Evolutionary conservation across 2,113 vertebrate genomes (phyloP), one percentile per base, ranked within the genome.

Genomic region (Pluvialis apricaria): DNA sequence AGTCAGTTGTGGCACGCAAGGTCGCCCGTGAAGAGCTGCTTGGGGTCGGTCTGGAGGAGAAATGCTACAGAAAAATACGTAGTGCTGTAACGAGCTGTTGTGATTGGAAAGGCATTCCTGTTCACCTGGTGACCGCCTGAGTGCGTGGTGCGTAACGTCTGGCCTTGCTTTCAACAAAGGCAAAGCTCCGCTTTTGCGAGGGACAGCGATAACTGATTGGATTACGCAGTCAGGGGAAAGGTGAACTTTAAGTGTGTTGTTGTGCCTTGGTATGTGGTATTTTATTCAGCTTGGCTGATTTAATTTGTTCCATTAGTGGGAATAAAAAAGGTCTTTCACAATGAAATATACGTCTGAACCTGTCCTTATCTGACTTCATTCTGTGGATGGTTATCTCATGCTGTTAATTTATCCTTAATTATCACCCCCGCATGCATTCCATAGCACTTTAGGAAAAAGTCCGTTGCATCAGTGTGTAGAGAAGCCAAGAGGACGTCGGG

Each of bases 211-310:
- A 83, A 78, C 51, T 1, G 44, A 28, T 18, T 2, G 72, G 71
- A 21, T 85, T 22, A 61, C 6, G 3, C 78, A 55, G 10, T n/a
- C 60, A 1, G 22, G 61, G 88, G 72, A 79, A 57, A 61, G 32
- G n/a, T 2, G 15, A 94, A 61, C 51, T 85, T 84, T 36, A 61
- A 95, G 91, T 62, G 84, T 31, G 12, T 8, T 45, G 51, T 47
- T 90, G 29, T 21, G 1, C 70, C 68, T 90, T 81, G 84, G 55
- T 61, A 51, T n/a, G 54, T 26, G 51, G 47, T 40, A 49, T 87
- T 97, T 96, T 93, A 94, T 96, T 90, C 88, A 86, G 87, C 60
- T 83, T 54, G 91, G 91, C 85, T 96, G 92, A 88, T 68, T 93
- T 91, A 40, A 83, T 85, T 71, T 91, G 54, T 93, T 90, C 94